Evolutionary conservation across 1,140 invertebrate genomes (phyloP).

Genomic region (Chrysomallon squamiferum): DNA sequence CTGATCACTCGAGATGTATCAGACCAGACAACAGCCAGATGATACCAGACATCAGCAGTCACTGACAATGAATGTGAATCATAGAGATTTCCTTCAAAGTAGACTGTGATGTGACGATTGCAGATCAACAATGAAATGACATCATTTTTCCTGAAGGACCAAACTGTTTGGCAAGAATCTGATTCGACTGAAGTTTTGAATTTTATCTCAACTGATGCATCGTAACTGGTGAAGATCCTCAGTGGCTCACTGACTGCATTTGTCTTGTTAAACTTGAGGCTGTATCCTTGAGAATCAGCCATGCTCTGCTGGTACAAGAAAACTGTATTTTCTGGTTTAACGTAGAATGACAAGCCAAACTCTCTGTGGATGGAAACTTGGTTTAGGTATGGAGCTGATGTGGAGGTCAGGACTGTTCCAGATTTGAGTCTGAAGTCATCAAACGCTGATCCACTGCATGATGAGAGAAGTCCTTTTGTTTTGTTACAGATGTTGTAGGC

Average conservation of each 20-base stretch:
- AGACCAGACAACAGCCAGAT: constrained; percentile 30
- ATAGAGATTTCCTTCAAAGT: constrained; percentile 10
- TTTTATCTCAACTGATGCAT: constrained; percentile 34
- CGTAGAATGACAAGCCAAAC: constrained; percentile 33
- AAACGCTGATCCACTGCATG: constrained; percentile 16
- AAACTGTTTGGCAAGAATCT: constrained; percentile 19
- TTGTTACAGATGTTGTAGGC: constrained; percentile 20
- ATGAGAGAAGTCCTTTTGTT: constrained; percentile 24
- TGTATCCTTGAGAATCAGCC: constrained; percentile 18
- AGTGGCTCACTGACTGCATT: constrained; percentile 15
- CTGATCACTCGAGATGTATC: constrained; percentile 11
- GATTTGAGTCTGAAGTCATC: constrained; percentile 31
- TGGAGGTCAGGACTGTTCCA: constrained; percentile 15
- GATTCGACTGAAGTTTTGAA: constrained; percentile 15
- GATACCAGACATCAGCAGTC: constrained; percentile 24
- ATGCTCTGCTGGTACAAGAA: constrained; percentile 6
- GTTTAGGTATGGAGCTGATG: constrained; percentile 15
- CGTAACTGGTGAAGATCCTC: constrained; percentile 20
- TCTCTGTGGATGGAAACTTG: constrained; percentile 25
- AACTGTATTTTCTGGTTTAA: constrained; percentile 13
- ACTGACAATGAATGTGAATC: constrained; percentile 18
- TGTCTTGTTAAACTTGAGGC: constrained; percentile 21
- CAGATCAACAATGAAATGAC: constrained; percentile 23
- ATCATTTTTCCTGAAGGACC: constrained; percentile 23
- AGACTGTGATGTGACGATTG: constrained; percentile 13